Conservation (phyloP, 2,113 vertebrate species). For the Xenus cinereus region DNA sequence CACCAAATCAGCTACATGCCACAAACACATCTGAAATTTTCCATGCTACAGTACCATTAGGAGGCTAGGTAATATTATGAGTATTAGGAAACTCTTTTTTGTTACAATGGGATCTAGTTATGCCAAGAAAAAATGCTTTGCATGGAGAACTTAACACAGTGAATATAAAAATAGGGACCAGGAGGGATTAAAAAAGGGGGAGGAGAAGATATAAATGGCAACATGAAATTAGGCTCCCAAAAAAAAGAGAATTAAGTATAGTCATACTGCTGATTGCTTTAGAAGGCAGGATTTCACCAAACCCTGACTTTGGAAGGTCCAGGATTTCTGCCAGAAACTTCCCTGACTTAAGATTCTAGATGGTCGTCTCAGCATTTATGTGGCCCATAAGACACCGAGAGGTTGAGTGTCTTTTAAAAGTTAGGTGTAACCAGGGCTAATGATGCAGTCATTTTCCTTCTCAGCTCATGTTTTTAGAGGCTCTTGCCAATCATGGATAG, state of each 20-base stretch:
- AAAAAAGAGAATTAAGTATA: neutral
- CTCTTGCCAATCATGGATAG: neutral
- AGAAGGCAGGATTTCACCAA: neutral
- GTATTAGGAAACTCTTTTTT: neutral
- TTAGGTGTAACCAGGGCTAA: neutral
- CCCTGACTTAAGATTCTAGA: neutral
- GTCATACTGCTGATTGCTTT: neutral
- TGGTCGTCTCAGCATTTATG: neutral
- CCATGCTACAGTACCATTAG: neutral
- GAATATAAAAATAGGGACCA: neutral
- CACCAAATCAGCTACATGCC: neutral
- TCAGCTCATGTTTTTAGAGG: neutral
- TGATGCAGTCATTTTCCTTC: neutral
- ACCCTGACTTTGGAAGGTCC: neutral
- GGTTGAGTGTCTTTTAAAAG: neutral
- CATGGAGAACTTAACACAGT: neutral
- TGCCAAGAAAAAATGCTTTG: neutral
- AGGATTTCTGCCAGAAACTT: neutral
- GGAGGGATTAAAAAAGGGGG: neutral
- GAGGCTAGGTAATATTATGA: neutral
- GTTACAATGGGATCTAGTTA: neutral
- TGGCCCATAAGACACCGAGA: neutral
- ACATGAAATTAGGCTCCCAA: neutral
- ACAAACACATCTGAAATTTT: conserved; percentile 9
- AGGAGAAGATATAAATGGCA: neutral